phyloP scores from a whole-genome alignment of 2,797 vertebrate genomes.

The Neosalanx taihuensis region DNA sequence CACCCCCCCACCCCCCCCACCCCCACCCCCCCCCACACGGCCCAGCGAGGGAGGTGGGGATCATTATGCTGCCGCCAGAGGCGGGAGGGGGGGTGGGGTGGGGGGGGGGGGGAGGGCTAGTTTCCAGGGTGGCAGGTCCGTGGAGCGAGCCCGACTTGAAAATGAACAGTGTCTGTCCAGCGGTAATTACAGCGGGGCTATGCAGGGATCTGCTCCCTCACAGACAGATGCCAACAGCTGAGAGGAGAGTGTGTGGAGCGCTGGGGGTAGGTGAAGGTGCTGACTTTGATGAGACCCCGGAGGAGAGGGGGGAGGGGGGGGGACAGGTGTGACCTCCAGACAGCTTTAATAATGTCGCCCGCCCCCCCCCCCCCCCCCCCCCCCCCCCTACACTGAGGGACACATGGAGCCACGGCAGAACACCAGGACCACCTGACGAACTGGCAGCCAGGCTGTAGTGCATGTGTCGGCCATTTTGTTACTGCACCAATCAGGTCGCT shows the following conservation, averaged over 20 bases:
- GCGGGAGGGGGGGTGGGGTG: background rate
- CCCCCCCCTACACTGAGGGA: too few relatives aligned
- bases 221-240: slow-evolving; percentile 58
- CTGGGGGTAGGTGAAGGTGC: slow-evolving; percentile 44
- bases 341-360: slow-evolving; percentile 64
- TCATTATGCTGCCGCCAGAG: slow-evolving; percentile 58
- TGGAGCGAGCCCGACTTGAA: slow-evolving; percentile 40
- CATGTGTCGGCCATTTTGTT: slow-evolving; percentile 64
- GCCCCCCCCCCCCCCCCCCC: too few relatives aligned
- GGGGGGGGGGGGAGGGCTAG: background rate
- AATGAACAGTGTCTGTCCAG: slow-evolving; percentile 36
- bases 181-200: slow-evolving; percentile 59
- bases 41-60: slow-evolving; percentile 21
- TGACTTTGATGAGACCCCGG: slow-evolving; percentile 53
- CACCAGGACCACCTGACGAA: slow-evolving; percentile 47
- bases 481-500: slow-evolving; percentile 47
- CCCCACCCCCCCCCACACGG: too few relatives aligned
- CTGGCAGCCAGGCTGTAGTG: slow-evolving; percentile 47
- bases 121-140: slow-evolving; percentile 42
- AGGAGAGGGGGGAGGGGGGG: slow-evolving; percentile 26
- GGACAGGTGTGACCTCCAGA: slow-evolving; percentile 57
- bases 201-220: slow-evolving; percentile 48
- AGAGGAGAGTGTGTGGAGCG: slow-evolving; percentile 23
- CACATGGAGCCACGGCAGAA: slow-evolving; percentile 10
- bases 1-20: too few relatives aligned